These are phyloP conservation scores for Eurystomus glaucurus DNA, from an alignment of 2,797 vertebrate species.

Conservation along the genomic window DNA sequence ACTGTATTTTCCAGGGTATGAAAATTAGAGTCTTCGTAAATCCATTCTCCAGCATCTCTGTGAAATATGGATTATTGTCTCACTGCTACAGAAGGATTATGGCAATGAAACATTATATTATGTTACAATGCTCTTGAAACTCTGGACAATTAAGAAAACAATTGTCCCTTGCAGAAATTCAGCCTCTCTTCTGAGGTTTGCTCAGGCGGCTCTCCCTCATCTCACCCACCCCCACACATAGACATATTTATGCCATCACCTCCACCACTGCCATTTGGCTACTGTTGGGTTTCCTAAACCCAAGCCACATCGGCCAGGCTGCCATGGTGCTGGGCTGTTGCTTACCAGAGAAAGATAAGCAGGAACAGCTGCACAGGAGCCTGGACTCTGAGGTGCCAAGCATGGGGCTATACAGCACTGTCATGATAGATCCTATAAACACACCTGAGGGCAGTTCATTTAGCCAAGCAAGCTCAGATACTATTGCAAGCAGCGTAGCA, in stretches of 20 bases:
- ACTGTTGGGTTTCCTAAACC: not conserved
- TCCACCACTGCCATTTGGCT: not conserved
- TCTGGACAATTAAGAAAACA: not conserved
- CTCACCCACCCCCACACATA: not conserved
- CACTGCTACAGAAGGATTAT: not conserved
- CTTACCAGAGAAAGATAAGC: not conserved
- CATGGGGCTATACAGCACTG: not conserved
- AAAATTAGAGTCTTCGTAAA: not conserved
- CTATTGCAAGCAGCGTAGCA: not conserved
- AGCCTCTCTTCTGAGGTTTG: not conserved
- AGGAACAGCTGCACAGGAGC: not conserved
- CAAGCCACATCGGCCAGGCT: not conserved
- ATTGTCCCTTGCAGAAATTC: not conserved
- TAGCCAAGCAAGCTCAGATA: not conserved
- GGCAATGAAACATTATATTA: not conserved
- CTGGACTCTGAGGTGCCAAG: not conserved
- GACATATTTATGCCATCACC: not conserved
- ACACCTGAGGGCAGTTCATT: not conserved
- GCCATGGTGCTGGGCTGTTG: not conserved
- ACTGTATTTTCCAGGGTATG: not conserved
- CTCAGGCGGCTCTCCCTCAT: not conserved
- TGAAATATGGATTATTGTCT: not conserved
- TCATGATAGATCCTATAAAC: not conserved
- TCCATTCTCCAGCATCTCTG: not conserved
- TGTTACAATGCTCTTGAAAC: not conserved